These are phyloP conservation scores for Rhinolophus ferrumequinum DNA, from an alignment of 2,113 vertebrate species.

Conservation along the genomic window DNA sequence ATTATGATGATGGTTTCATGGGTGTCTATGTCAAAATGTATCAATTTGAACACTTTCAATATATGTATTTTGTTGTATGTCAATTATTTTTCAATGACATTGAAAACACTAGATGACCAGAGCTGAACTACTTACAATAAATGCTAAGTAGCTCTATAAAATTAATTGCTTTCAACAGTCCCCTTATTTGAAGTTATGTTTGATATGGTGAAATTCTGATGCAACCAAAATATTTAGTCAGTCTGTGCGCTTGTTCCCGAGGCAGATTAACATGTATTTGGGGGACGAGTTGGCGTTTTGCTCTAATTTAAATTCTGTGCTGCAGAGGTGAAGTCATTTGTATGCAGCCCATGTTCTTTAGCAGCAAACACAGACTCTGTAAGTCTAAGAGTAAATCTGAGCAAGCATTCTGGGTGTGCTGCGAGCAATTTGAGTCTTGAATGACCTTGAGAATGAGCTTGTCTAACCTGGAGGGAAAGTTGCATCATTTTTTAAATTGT, in stretches of 20 bases:
- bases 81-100: background rate
- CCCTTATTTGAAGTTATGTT: conserved; percentile 44
- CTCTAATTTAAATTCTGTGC: conserved; percentile 68
- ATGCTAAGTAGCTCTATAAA: background rate
- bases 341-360: conserved; percentile 34
- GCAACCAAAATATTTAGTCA: conserved; percentile 60
- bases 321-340: conserved; percentile 52
- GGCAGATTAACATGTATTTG: conserved; percentile 37
- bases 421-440: background rate
- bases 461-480: background rate
- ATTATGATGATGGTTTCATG: background rate
- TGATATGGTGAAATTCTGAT: conserved; percentile 48
- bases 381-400: conserved; percentile 47
- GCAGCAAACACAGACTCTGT: conserved; percentile 39
- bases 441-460: conserved; percentile 52
- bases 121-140: background rate
- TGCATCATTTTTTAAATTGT: background rate
- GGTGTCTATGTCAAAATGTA: background rate
- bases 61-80: background rate
- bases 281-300: conserved; percentile 22
- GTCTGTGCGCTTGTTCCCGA: background rate
- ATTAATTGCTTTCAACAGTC: conserved; percentile 9
- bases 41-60: background rate
- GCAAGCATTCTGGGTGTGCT: background rate
- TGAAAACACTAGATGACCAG: background rate